Base-by-base conservation (phyloP, 2,113 vertebrate species). In the Rostratula benghalensis region DNA sequence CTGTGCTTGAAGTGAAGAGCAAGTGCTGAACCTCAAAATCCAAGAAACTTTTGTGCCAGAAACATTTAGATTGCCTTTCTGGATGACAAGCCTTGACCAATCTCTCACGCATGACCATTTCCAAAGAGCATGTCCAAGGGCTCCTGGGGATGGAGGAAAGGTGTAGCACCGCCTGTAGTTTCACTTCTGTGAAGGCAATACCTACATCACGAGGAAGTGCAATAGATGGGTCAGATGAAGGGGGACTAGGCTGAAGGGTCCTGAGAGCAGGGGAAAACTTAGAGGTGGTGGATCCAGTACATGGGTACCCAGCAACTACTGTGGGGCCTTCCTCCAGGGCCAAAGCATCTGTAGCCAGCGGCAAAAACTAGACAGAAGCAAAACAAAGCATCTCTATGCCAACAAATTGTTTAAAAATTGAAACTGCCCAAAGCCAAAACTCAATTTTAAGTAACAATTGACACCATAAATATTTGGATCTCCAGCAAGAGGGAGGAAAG, bases 391-490 rank as follows among this genome's bases (percentile, higher is more conserved):
- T 10, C 31, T 68, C 3, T 35, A 21, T 11, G 46, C 78, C 78
- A 91, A 53, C 45, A 69, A 70, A 64, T 13, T 30, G 78, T 46
- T 95, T 35, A 22, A 81, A 48, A 70, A 92, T 23, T 28, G 30
- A 45, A 79, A 76, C 25, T 9, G 67, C 82, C 94, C 87, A 39
- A 15, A 94, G 87, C 82, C 82, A 87, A 70, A 85, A 27, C 15
- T 39, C 51, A 56, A 45, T 8, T 94, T 91, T 68, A 78, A 87
- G 39, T 43, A 83, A 51, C 43, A 65, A 83, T 90, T 91, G 59
- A 54, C 50, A 77, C 37, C 28, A 15, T 73, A 94, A 97, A 91
- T 83, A 95, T 76, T 89, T 68, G 63, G 78, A 59, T 83, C 31
- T 90, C 46, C 17, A 77, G 59, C 69, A 92, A 67, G 31, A n/a